Conservation (phyloP, 2,888 invertebrate genomes). For the Aleiodes testaceus region DNA sequence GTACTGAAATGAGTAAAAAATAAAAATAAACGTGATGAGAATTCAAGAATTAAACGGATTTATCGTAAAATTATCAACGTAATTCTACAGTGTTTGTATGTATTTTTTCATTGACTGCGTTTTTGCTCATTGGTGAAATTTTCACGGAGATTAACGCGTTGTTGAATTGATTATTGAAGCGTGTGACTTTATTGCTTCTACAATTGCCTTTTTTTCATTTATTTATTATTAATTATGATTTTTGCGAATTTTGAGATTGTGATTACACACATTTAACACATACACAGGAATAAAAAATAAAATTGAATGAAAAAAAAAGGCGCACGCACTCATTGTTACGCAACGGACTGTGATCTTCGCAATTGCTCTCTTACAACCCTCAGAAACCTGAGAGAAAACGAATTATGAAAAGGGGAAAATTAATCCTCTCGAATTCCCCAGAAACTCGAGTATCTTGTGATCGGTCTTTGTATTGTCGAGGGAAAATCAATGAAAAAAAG, state of each 20-base stretch:
- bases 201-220: constrained; percentile 38
- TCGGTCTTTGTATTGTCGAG: constrained; percentile 9
- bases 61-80: constrained; percentile 33
- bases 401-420: constrained; percentile 10
- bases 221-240: constrained; percentile 21
- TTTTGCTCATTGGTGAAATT: constrained; percentile 62
- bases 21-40: constrained; percentile 25
- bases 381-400: constrained; percentile 37
- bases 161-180: constrained; percentile 53
- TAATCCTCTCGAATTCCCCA: constrained; percentile 29
- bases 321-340: constrained; percentile 52
- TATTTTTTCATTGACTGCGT: constrained; percentile 66
- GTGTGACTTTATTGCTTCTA: constrained; percentile 18
- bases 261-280: constrained; percentile 22
- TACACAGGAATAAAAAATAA: constrained; percentile 35
- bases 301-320: constrained; percentile 35
- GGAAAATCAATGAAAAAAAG: neutral
- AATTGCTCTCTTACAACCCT: constrained; percentile 60
- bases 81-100: constrained; percentile 60
- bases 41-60: constrained; percentile 46
- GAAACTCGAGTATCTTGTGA: constrained; percentile 42
- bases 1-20: neutral
- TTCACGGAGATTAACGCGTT: constrained; percentile 53
- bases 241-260: neutral
- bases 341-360: constrained; percentile 68